Base-by-base conservation (phyloP, 64 coral and sea anemone species). In the Actinia equina region DNA sequence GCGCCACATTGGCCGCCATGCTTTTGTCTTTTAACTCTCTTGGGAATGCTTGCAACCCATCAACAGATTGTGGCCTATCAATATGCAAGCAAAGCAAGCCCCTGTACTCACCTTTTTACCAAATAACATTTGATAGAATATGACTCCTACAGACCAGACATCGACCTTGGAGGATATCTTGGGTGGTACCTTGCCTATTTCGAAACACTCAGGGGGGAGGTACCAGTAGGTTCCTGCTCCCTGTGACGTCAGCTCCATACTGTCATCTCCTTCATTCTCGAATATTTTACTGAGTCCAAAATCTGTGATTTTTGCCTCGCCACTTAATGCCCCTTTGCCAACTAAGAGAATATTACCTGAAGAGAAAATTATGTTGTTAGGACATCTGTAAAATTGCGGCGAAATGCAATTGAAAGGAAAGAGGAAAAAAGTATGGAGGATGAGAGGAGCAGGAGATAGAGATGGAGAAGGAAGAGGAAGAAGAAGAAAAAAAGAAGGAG, bases 151-250 rank as follows among this genome's bases (percentile, higher is more conserved):
- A 49, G 97, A 99, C 97, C 97, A 99, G 5, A 99, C 97, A 82
- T 99, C 97, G 8, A 99, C 97, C 93, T 99, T 99, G 6, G 97
- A 99, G 0, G 97, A 99, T 78, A 99, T 99, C 79, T 99, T 99
- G 17, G 97, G 97, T 43, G 97, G 97, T 86, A 95, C 90, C 53
- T 99, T 94, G 78, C 97, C 93, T 18, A 99, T 88, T 27, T 95
- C 93, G 93, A 99, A 99, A 63, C 97, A 99, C 86, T 99, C 97
- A 52, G 97, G 97, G 74, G 97, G 97, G 85, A 99, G 97, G 86
- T 99, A 99, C 97, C 97, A 99, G 90, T 99, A 99, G 15, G 97
- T 99, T 18, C 97, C 97, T 55, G 97, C 97, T 44, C 97, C 97
- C 71, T 99, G 97, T 55, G 97, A 99, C 26, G 97, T 99, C 23